Evolutionary conservation across 2,797 vertebrate species (phyloP).

Genomic region (Anabacerthia variegaticeps): DNA sequence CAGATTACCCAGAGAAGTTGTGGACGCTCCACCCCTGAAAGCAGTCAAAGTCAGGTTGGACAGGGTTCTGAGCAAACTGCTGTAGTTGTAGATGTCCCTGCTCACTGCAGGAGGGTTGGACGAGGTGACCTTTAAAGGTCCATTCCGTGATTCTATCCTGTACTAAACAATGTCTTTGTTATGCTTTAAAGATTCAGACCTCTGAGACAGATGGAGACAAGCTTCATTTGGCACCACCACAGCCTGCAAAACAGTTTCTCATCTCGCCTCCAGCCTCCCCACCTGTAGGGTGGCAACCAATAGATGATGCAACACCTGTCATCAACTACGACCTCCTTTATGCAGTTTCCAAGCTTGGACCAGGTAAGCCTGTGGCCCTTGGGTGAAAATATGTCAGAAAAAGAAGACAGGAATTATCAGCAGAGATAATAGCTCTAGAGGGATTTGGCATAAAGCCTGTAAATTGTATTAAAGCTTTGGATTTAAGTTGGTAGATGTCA

Average conservation of each 20-base stretch:
- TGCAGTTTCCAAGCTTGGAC: conserved; percentile 85
- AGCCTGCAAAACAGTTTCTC: conserved; percentile 88
- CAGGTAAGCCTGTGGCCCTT: conserved; percentile 73
- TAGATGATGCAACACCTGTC: conserved; percentile 84
- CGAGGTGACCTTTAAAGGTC: neutral
- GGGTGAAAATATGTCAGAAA: neutral
- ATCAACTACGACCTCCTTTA: conserved; percentile 90
- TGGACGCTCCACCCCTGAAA: neutral
- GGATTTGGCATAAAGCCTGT: neutral
- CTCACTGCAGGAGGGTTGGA: neutral
- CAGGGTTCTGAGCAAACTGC: neutral
- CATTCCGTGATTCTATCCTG: neutral
- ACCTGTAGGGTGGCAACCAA: conserved; percentile 86
- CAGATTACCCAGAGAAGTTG: neutral
- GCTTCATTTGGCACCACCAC: conserved; percentile 86
- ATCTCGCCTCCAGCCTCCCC: conserved; percentile 88
- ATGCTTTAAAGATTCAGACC: conserved; percentile 80
- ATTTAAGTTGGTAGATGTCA: neutral
- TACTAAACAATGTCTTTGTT: neutral
- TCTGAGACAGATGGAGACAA: conserved; percentile 84
- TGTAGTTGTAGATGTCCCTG: neutral
- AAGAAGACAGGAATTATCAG: neutral
- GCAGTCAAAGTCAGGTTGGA: neutral
- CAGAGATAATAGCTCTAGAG: neutral
- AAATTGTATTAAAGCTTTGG: neutral